phyloP scores from a whole-genome alignment of 2,888 invertebrate species.

The Andricus quercusramuli region DNA sequence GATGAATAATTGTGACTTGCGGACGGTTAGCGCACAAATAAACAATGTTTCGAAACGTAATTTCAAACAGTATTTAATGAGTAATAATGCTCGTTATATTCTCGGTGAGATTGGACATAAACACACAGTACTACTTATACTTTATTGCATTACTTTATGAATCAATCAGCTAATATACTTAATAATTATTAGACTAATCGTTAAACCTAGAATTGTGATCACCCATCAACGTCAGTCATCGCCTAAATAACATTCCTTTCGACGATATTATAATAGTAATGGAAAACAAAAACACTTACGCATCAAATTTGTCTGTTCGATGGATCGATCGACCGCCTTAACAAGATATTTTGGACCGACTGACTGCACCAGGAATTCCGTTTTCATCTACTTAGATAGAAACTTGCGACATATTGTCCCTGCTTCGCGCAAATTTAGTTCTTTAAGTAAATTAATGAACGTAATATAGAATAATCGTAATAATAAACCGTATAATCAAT shows the following conservation, averaged over 20 bases:
- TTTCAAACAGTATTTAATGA: conserved; percentile 76
- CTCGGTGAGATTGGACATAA: conserved; percentile 78
- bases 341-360: conserved; percentile 57
- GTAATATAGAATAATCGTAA: conserved; percentile 72
- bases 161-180: conserved; percentile 78
- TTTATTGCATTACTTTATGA: conserved; percentile 78
- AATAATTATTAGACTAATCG: conserved; percentile 78
- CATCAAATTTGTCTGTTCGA: conserved; percentile 35
- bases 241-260: conserved; percentile 56
- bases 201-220: conserved; percentile 78
- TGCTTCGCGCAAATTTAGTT: conserved; percentile 46
- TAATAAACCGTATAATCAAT: conserved; percentile 74
- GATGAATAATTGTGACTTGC: conserved; percentile 44
- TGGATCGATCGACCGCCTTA: conserved; percentile 43
- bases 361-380: conserved; percentile 74
- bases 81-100: conserved; percentile 78
- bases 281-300: conserved; percentile 48
- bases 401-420: conserved; percentile 42
- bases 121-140: conserved; percentile 78
- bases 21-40: conserved; percentile 50
- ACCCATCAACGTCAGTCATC: conserved; percentile 77
- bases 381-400: conserved; percentile 45
- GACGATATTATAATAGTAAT: conserved; percentile 43
- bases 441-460: conserved; percentile 76
- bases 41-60: conserved; percentile 70